Base-by-base conservation (phyloP, 2,888 invertebrate species). In the Acanthoscelides obtectus region DNA sequence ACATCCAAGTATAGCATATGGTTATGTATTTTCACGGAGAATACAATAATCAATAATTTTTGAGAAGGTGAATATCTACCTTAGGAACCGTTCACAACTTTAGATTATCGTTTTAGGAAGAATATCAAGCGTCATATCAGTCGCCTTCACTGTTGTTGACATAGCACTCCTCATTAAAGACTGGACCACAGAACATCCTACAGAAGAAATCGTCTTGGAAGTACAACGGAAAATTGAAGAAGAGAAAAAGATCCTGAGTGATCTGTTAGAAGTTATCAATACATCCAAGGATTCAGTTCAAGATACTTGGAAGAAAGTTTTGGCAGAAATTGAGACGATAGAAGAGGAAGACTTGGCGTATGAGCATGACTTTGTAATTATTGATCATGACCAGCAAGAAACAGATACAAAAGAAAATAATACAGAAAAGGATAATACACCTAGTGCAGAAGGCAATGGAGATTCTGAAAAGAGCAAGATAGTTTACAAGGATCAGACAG, bases 181-280 rank as follows among this genome's bases (percentile, higher is more conserved):
- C 70, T 73, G 77, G 75, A 74, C 70, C 20, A 77, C 74, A n/a
- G 77, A 79, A 25, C 78, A 79, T 74, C 78, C 78, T 0, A 77
- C 78, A 3, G 71, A 76, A n/a, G 78, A 79, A 64, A 67, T 77
- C 27, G 75, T 79, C 22, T 71, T 72, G 21, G 76, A 79, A 65
- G 74, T 75, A 45, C 68, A 74, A 22, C 71, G 65, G 22, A 73
- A 77, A 72, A 70, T 78, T 68, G 70, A 75, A 69, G 75, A 77
- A 68, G 76, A 78, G 70, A 72, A 72, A 68, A 69, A 70, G 2
- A 72, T 77, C 25, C 70, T 78, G 20, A n/a, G 65, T 20, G 76
- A 77, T 25, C 70, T 79, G 3, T 66, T 77, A 22, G 75, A 73
- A 64, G 75, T 79, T 27, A 70, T 79, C 20, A 71, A 75, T 63